These are phyloP conservation scores for Theristus sp. DNA, from an alignment of 2,888 invertebrate genomes.

Conservation along the genomic window DNA sequence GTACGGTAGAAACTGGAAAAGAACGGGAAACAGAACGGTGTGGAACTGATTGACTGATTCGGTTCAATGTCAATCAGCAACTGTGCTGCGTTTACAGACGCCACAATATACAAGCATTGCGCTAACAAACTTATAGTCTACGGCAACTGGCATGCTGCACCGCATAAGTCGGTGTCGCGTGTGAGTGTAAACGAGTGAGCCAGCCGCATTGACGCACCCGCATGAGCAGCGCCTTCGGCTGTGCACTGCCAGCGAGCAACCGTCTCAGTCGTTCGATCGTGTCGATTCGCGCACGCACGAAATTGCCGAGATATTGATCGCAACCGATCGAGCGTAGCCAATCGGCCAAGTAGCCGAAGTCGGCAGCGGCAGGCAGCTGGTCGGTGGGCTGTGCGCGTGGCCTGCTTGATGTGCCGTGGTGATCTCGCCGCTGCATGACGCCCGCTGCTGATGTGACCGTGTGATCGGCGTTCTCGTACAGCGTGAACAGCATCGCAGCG, in stretches of 20 bases:
- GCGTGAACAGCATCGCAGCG: neutral
- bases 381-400: neutral
- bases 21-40: neutral
- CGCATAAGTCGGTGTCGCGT: too few species aligned
- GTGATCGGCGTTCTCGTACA: neutral
- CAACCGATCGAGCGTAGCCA: slow-evolving; percentile 19
- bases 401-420: neutral
- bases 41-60: too few species aligned
- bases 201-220: too few species aligned
- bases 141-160: too few species aligned
- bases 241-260: neutral
- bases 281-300: slow-evolving; percentile 16
- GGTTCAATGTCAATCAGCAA: too few species aligned
- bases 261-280: slow-evolving; percentile 9
- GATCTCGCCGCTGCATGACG: too few species aligned
- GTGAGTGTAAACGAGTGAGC: too few species aligned
- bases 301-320: slow-evolving; percentile 16
- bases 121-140: too few species aligned
- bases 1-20: neutral
- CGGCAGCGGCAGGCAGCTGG: slow-evolving; percentile 5
- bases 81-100: too few species aligned
- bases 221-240: neutral
- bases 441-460: neutral
- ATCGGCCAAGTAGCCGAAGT: slow-evolving; percentile 18
- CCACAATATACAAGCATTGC: too few species aligned